Base-by-base conservation (phyloP, 30 jellyfish, hydroid and myxozoan species). In the Cassiopea xamachana region DNA sequence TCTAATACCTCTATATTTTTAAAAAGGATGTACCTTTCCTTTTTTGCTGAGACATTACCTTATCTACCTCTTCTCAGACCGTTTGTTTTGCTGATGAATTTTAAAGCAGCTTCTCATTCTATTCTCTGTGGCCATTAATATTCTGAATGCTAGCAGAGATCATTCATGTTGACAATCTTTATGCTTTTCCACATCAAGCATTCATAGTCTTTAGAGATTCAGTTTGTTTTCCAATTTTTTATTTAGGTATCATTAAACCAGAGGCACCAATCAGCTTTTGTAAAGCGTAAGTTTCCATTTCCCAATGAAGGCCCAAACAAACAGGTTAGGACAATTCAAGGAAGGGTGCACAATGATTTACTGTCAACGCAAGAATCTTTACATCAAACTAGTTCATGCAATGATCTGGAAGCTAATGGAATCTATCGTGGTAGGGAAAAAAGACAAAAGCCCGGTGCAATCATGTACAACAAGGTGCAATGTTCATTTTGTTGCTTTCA, bases 221-320 rank as follows among this genome's bases (percentile, higher is more conserved):
- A 55, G 64, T 55, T 55, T 55, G 0, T 55, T 55, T 64, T 59
- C 69, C 69, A 6, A 0, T 68, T 12, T 71, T 71, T 3, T 46
- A 43, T 62, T 6, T 18, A 84, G 92, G 85, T 27, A 13, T n/a
- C 92, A 1, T 55, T 19, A 4, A 12, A 12, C 0, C 60, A 46
- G 49, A 84, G 59, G 50, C 70, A 84, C 78, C 85, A 84, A 48
- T 48, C 92, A 7, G 75, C 70, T 6, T 71, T 84, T 71, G 16
- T 78, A 5, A 84, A 84, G 58, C 68, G 92, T 2, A 84, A 84
- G 43, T 51, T 2, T 18, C 78, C 92, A 44, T 69, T 46, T 19
- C 46, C 59, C 4, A 58, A 1, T 48, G 73, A 73, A 13, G 61
- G 16, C 15, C 92, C 92, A 2, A 84, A 70, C 45, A 84, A 84